Evolutionary conservation across 2,113 vertebrate species (phyloP).

Genomic region (Phrynosoma platyrhinos): DNA sequence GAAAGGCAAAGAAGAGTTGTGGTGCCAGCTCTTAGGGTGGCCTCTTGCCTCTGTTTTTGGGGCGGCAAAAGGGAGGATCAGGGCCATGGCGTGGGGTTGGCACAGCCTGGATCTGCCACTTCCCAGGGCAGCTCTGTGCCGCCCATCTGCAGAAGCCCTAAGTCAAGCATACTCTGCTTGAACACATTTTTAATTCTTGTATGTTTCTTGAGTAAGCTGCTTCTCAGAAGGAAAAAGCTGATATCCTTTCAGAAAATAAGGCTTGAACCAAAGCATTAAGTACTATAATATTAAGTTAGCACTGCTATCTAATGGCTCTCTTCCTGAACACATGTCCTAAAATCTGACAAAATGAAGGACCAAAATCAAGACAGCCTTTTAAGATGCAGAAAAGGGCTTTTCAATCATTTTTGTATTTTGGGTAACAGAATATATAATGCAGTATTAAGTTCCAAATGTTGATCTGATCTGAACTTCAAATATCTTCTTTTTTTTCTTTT

Average conservation of each 20-base stretch:
- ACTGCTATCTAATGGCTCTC: neutral
- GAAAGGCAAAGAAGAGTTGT: too few relatives aligned
- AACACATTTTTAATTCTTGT: too few relatives aligned
- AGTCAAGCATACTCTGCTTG: too few relatives aligned
- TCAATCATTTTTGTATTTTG: conserved; percentile 21
- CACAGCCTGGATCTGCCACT: too few relatives aligned
- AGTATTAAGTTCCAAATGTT: conserved; percentile 27
- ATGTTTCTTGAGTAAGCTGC: too few relatives aligned
- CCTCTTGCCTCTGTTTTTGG: too few relatives aligned
- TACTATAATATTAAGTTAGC: neutral
- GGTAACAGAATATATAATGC: neutral
- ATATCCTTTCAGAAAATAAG: neutral
- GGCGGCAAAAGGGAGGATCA: too few relatives aligned
- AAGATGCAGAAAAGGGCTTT: neutral
- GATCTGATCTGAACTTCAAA: conserved; percentile 22
- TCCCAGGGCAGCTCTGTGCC: too few relatives aligned
- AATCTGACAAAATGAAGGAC: neutral
- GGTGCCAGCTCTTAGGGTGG: too few relatives aligned
- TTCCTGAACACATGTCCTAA: neutral
- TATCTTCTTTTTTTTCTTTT: neutral
- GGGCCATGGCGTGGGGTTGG: too few relatives aligned
- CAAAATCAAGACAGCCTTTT: neutral
- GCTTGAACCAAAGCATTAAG: neutral
- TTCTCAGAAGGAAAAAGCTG: neutral
- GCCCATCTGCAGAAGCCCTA: too few relatives aligned